A percentile compares a stretch with the other conserved stretches of the same genome.
These are phyloP conservation scores for Graptemys geographica DNA, from an alignment of 2,797 vertebrate species.

Conservation along the genomic window DNA sequence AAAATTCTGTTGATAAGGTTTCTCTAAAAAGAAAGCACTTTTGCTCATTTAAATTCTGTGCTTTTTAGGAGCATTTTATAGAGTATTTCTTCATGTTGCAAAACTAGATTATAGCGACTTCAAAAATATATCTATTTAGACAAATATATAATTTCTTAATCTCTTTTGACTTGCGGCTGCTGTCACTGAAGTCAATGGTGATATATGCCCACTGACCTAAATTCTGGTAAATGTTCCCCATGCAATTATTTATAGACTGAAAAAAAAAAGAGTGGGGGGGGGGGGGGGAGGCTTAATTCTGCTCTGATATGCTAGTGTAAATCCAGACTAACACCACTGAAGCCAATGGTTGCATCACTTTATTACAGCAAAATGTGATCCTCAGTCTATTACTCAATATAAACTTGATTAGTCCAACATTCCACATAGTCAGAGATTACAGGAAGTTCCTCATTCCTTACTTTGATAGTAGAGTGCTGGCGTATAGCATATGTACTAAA, in stretches of 20 bases:
- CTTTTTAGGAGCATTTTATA: not conserved
- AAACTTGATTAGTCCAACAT: slow-evolving; percentile 20
- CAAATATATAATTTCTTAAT: not conserved
- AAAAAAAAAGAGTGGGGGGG: not conserved
- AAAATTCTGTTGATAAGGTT: not conserved
- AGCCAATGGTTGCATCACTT: not conserved
- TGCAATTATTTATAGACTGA: not conserved
- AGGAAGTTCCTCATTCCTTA: not conserved
- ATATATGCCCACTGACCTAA: not conserved
- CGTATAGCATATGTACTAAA: not conserved
- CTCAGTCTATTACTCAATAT: slow-evolving; percentile 22
- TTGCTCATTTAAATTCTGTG: not conserved
- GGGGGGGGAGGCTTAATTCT: not conserved
- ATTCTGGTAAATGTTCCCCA: not conserved
- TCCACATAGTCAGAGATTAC: not conserved
- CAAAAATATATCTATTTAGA: not conserved
- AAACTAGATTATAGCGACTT: not conserved
- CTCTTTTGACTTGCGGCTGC: not conserved
- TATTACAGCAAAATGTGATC: not conserved
- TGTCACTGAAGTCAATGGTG: not conserved
- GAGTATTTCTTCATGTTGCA: not conserved
- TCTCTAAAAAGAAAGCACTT: not conserved
- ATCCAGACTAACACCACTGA: slow-evolving; percentile 17
- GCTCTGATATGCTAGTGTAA: not conserved
- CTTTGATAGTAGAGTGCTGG: not conserved